Percentiles rank a stretch among this genome's conserved stretches.
These are phyloP conservation scores for Malacoraja senta DNA, from an alignment of 2,797 vertebrate species.

Conservation along the genomic window DNA sequence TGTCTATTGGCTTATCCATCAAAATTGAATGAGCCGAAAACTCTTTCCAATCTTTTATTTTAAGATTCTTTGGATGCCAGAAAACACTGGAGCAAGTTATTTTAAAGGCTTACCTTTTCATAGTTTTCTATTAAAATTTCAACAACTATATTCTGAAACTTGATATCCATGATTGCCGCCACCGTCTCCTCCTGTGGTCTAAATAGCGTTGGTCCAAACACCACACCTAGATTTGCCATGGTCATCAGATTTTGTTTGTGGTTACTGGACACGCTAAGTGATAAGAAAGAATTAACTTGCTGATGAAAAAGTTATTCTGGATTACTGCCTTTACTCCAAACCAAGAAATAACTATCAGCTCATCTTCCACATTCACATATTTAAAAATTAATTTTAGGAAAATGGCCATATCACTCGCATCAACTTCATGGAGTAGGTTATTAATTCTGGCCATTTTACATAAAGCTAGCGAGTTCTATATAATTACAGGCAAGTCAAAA, in stretches of 20 bases:
- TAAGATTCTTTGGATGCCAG: background rate
- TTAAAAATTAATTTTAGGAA: background rate
- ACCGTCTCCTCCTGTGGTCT: conserved; percentile 92
- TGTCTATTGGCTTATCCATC: background rate
- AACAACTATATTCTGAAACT: conserved; percentile 97
- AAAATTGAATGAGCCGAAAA: background rate
- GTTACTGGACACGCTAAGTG: conserved; percentile 79
- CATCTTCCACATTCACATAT: background rate
- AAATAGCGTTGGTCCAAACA: conserved; percentile 88
- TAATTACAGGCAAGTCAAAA: background rate
- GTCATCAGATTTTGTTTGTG: conserved; percentile 97
- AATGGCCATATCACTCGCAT: background rate
- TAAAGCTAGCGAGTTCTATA: background rate
- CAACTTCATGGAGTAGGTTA: background rate
- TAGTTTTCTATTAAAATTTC: conserved; percentile 95
- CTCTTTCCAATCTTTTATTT: background rate
- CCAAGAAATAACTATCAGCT: background rate
- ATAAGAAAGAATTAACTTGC: conserved; percentile 38
- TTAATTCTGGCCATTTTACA: background rate
- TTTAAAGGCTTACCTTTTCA: conserved; percentile 66
- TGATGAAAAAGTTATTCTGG: background rate
- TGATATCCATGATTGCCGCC: conserved; percentile 98
- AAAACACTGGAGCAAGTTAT: background rate
- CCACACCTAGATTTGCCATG: conserved; percentile 88
- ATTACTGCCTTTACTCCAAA: background rate